A percentile compares a stretch with the other conserved stretches of the same genome.
phyloP scores from a whole-genome alignment of 2,888 invertebrate genomes.

The Meteorus colon region DNA sequence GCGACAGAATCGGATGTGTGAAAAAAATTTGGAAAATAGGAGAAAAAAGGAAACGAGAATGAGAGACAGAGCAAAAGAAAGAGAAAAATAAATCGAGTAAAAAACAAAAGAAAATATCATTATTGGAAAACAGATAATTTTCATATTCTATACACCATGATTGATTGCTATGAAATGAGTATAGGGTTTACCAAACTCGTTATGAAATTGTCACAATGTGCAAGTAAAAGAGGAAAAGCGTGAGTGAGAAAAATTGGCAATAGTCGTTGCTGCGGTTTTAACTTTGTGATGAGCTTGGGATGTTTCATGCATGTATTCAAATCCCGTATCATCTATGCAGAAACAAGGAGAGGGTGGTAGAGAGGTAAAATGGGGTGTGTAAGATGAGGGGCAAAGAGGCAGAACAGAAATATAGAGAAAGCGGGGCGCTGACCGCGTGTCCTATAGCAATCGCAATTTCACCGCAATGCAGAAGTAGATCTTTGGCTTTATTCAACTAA shows the following conservation, averaged over 20 bases:
- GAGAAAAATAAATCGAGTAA: slow-evolving; percentile 9
- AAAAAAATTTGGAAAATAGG: neutral
- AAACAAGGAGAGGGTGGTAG: slow-evolving; percentile 6
- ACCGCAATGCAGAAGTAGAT: slow-evolving; percentile 55
- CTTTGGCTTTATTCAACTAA: slow-evolving; percentile 43
- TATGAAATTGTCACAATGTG: neutral
- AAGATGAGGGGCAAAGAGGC: neutral
- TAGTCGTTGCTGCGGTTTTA: slow-evolving; percentile 15
- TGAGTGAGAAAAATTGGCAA: slow-evolving; percentile 4
- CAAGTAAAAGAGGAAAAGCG: neutral
- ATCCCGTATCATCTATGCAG: slow-evolving; percentile 43
- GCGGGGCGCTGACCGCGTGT: slow-evolving; percentile 53
- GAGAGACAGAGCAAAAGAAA: slow-evolving; percentile 31
- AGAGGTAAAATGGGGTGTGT: neutral
- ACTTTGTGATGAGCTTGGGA: slow-evolving; percentile 34
- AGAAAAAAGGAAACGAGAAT: slow-evolving; percentile 37
- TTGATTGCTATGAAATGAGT: slow-evolving; percentile 27
- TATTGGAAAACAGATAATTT: slow-evolving; percentile 48
- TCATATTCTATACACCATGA: slow-evolving; percentile 43
- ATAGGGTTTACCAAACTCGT: neutral
- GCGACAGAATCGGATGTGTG: slow-evolving; percentile 32
- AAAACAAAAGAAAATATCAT: slow-evolving; percentile 28
- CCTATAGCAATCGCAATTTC: slow-evolving; percentile 54
- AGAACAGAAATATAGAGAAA: slow-evolving; percentile 15
- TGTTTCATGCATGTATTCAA: slow-evolving; percentile 45